These are phyloP conservation scores for Natator depressus DNA, from an alignment of 2,113 vertebrate species.

Conservation along the genomic window DNA sequence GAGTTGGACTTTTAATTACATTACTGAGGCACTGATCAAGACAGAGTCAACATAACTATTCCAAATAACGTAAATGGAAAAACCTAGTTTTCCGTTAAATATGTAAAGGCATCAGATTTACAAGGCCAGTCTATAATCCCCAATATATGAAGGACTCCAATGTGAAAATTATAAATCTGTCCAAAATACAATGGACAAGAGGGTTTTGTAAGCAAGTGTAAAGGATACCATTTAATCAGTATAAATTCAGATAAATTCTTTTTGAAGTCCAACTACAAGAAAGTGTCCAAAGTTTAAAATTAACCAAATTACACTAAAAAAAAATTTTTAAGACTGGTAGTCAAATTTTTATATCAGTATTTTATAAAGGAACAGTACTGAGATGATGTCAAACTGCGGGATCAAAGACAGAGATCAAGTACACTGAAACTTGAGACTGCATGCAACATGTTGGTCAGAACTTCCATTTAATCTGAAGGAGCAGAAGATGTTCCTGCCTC, in stretches of 20 bases:
- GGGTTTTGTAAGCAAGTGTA: background rate
- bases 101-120: background rate
- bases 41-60: slow-evolving; percentile 5
- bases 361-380: background rate
- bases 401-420: background rate
- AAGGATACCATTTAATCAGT: background rate
- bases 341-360: background rate
- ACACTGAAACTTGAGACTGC: background rate
- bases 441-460: background rate
- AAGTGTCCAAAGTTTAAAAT: background rate
- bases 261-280: background rate
- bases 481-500: background rate
- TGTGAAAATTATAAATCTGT: background rate
- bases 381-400: background rate
- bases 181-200: background rate
- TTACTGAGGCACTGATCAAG: background rate
- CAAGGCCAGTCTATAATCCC: background rate
- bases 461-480: background rate
- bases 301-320: background rate
- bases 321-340: background rate
- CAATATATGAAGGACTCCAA: background rate
- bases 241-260: background rate
- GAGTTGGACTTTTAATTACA: background rate
- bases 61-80: slow-evolving; percentile 12
- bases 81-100: background rate